Conservation (phyloP, 2,797 vertebrate species). For the Siniperca undulata region DNA sequence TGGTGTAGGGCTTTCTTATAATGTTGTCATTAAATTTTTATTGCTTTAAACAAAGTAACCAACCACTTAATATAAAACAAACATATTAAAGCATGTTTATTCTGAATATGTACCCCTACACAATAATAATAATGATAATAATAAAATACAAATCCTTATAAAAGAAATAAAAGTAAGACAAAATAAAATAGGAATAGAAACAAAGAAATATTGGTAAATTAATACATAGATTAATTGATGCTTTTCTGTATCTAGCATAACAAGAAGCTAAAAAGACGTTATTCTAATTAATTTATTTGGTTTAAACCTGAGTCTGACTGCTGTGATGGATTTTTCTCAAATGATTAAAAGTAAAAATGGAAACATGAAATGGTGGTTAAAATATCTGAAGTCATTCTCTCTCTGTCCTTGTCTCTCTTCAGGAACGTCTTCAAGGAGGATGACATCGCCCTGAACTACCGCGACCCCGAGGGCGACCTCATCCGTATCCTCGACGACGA, state of each 20-base stretch:
- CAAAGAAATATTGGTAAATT: neutral
- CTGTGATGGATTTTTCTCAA: neutral
- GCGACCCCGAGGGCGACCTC: constrained; percentile 90
- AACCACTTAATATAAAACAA: neutral
- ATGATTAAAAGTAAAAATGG: neutral
- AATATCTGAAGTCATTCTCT: neutral
- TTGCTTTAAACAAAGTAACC: constrained; percentile 22
- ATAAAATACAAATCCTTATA: neutral
- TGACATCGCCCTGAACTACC: constrained; percentile 91
- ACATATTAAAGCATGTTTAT: neutral
- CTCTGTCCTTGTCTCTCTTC: neutral
- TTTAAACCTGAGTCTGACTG: neutral
- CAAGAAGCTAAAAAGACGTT: neutral
- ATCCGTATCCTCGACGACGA: constrained; percentile 91
- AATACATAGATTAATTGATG: neutral
- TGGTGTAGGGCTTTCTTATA: neutral
- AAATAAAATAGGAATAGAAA: neutral
- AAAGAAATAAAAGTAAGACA: neutral
- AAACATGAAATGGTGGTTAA: neutral
- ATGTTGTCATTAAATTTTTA: constrained; percentile 3
- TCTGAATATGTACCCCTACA: neutral
- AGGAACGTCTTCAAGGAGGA: constrained; percentile 89
- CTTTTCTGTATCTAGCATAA: neutral
- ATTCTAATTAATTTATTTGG: neutral
- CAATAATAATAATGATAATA: neutral